phyloP scores from a whole-genome alignment of 2,113 vertebrate genomes.

The Clarias macrocephalus region DNA sequence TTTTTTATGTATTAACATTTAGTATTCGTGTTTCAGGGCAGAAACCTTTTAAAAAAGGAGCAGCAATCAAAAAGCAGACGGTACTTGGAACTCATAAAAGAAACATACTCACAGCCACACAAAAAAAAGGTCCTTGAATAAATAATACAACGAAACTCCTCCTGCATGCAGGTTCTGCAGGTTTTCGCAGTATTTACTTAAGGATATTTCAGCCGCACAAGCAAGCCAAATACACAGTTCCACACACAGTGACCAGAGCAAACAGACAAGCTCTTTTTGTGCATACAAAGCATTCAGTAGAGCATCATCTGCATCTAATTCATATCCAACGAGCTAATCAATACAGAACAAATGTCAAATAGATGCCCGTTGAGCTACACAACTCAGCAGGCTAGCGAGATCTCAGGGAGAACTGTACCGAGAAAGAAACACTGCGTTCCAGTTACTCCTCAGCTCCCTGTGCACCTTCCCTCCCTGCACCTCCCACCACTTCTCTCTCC shows the following conservation, averaged over 20 bases:
- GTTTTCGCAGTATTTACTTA: conserved; percentile 41
- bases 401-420: conserved; percentile 21
- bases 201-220: conserved; percentile 6
- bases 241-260: conserved; percentile 29
- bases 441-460: conserved; percentile 11
- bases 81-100: conserved; percentile 23
- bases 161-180: conserved; percentile 33
- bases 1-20: neutral
- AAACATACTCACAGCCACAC: conserved; percentile 1
- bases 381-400: neutral
- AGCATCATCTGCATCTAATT: conserved; percentile 12
- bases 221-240: neutral
- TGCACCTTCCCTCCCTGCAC: neutral
- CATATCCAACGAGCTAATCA: conserved; percentile 12
- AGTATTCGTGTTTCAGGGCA: neutral
- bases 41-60: neutral
- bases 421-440: conserved; percentile 20
- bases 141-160: conserved; percentile 6
- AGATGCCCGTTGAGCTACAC: neutral
- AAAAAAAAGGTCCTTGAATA: conserved; percentile 27
- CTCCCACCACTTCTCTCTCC: conserved; percentile 18
- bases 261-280: conserved; percentile 27
- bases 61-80: neutral
- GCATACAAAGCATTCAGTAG: conserved; percentile 12
- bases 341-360: conserved; percentile 27